phyloP scores from a whole-genome alignment of 2,113 vertebrate species.

The Odobenus rosmarus region DNA sequence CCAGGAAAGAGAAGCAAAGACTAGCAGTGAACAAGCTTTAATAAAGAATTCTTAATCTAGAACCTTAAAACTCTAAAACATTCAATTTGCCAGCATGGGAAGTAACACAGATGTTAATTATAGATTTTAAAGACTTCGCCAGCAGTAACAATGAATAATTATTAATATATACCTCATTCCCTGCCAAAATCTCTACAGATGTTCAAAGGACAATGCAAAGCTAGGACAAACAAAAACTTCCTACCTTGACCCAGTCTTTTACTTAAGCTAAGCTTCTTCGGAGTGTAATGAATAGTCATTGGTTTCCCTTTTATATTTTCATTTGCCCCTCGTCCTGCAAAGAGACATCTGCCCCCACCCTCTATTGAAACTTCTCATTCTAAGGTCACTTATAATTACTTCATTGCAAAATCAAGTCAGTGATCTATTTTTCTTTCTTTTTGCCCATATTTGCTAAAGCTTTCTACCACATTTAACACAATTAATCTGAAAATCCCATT shows the following conservation, averaged over 20 bases:
- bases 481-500: neutral
- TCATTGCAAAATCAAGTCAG: conserved; percentile 1
- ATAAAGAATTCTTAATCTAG: neutral
- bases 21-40: neutral
- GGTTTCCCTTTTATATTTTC: neutral
- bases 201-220: neutral
- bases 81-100: neutral
- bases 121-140: neutral
- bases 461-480: neutral
- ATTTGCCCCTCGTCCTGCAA: neutral
- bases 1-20: neutral
- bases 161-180: neutral
- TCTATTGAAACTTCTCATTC: neutral
- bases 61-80: neutral
- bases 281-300: neutral
- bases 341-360: neutral
- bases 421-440: neutral
- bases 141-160: neutral
- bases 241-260: neutral
- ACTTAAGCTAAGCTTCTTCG: neutral
- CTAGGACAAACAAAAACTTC: neutral
- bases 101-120: neutral
- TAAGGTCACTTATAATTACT: neutral
- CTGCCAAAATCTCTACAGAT: neutral
- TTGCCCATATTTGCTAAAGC: neutral